Percentiles rank a stretch among this genome's conserved stretches.
Evolutionary conservation across 2,888 invertebrate species (phyloP).

Genomic region (Mimas tiliae): DNA sequence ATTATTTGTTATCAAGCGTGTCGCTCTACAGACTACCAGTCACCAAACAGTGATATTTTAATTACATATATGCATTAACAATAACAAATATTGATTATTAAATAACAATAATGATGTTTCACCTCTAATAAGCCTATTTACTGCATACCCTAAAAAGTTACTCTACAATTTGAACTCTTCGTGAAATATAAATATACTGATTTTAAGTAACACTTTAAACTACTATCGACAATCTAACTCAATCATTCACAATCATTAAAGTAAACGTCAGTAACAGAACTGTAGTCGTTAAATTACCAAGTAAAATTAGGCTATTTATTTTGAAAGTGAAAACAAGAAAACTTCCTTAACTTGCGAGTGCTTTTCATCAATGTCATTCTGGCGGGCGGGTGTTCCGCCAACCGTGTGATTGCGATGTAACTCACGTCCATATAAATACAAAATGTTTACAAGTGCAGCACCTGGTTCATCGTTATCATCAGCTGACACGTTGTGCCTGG

Average conservation of each 20-base stretch:
- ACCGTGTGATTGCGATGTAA: conserved; percentile 34
- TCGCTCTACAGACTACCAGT: background rate
- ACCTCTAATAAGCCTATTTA: background rate
- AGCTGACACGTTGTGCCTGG: conserved; percentile 78
- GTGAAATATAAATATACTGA: background rate
- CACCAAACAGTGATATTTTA: background rate
- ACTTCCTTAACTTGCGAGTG: conserved; percentile 32
- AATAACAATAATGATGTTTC: background rate
- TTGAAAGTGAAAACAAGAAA: conserved; percentile 29
- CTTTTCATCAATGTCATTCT: conserved; percentile 36
- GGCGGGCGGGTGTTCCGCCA: conserved; percentile 10
- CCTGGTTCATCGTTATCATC: conserved; percentile 77
- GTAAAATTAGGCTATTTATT: conserved; percentile 32
- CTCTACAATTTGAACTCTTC: background rate
- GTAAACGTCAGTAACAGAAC: background rate
- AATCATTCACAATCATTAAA: conserved; percentile 8
- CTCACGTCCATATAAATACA: conserved; percentile 34
- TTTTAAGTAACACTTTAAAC: background rate
- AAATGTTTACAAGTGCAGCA: conserved; percentile 60
- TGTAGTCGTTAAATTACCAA: conserved; percentile 8
- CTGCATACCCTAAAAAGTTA: background rate
- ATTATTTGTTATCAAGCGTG: background rate
- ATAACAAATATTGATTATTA: background rate
- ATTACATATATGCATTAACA: background rate
- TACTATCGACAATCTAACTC: background rate